These are phyloP conservation scores for Sinelater perroti DNA, from an alignment of 2,888 invertebrate genomes.

Conservation along the genomic window DNA sequence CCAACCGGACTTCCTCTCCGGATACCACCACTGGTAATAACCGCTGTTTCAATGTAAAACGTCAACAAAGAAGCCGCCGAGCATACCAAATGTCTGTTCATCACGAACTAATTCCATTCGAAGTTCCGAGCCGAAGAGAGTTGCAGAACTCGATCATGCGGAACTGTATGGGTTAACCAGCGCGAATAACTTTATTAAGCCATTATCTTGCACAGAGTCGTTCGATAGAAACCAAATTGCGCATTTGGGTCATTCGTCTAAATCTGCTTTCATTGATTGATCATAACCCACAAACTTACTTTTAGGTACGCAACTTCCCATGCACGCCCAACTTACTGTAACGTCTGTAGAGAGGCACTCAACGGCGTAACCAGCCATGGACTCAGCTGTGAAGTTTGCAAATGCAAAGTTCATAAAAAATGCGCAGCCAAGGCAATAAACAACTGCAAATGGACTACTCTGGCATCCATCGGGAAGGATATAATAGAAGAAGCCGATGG, in stretches of 20 bases:
- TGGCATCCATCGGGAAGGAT: constrained; percentile 93
- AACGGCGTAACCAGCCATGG: constrained; percentile 94
- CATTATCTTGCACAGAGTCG: no score
- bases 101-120: no score
- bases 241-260: no score
- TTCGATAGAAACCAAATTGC: no score
- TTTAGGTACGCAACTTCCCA: constrained; percentile 87
- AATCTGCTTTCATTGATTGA: background rate
- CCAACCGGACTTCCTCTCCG: constrained; percentile 73
- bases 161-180: no score
- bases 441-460: constrained; percentile 97
- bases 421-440: constrained; percentile 93
- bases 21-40: constrained; percentile 74
- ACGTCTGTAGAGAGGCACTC: constrained; percentile 93
- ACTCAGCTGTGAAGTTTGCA: constrained; percentile 96
- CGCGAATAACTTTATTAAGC: no score
- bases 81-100: no score
- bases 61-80: no score
- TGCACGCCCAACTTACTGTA: constrained; percentile 95
- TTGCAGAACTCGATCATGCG: no score
- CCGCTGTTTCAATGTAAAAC: background rate
- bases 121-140: no score
- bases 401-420: constrained; percentile 95
- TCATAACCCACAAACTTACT: background rate
- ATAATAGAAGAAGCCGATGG: constrained; percentile 93